A percentile compares a stretch with the other conserved stretches of the same genome.
Conservation (phyloP, 2,113 vertebrate genomes). For the Nestor notabilis region DNA sequence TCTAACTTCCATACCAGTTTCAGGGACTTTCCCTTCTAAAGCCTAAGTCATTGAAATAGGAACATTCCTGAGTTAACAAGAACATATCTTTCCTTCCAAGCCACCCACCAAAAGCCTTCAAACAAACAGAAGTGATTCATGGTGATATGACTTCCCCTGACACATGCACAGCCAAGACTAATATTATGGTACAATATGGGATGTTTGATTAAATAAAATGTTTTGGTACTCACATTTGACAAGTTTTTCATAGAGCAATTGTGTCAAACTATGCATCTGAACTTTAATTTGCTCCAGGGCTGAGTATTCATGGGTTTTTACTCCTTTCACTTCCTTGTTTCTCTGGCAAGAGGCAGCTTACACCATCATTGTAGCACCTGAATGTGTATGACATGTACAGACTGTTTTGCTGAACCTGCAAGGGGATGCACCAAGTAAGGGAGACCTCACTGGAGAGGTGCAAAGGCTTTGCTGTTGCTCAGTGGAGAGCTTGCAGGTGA, state of each 20-base stretch:
- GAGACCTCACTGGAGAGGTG: background rate
- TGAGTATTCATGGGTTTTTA: background rate
- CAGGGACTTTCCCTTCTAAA: background rate
- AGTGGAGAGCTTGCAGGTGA: background rate
- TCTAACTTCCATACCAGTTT: background rate
- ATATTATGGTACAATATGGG: constrained; percentile 1
- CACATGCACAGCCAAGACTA: background rate
- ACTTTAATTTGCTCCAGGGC: background rate
- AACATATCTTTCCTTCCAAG: background rate
- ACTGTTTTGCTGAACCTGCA: background rate
- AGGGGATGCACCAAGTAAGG: background rate
- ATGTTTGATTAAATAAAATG: constrained; percentile 1
- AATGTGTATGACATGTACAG: background rate
- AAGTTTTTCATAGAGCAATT: background rate
- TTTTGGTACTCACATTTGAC: background rate
- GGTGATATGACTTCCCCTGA: background rate
- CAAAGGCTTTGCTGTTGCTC: background rate
- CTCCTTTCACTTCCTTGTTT: background rate
- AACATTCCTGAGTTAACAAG: background rate
- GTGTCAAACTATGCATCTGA: background rate
- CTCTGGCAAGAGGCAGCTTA: background rate
- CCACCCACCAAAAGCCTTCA: background rate
- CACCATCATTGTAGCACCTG: background rate
- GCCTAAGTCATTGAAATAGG: background rate
- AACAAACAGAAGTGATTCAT: constrained; percentile 2